Evolutionary conservation across 2,888 invertebrate genomes (phyloP).

Genomic region (Siphonodentalium dalli): DNA sequence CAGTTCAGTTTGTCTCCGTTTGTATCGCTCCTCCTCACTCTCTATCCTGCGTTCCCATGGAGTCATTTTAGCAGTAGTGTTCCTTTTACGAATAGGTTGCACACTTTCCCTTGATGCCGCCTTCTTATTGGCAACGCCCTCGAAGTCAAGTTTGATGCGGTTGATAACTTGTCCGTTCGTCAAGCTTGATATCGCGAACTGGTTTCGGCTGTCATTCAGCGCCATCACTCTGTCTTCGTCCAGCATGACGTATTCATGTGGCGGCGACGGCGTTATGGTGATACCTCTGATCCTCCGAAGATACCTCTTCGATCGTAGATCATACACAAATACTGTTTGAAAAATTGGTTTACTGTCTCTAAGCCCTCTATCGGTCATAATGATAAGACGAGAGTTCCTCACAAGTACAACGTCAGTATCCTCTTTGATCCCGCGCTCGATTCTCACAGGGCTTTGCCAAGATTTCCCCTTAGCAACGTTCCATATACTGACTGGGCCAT

Average conservation of each 20-base stretch:
- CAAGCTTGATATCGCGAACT: slow-evolving; percentile 60
- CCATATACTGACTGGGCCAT: slow-evolving; percentile 60
- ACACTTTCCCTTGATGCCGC: slow-evolving; percentile 23
- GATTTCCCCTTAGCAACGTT: slow-evolving; percentile 55
- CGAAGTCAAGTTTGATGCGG: slow-evolving; percentile 53
- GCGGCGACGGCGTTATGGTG: slow-evolving; percentile 55
- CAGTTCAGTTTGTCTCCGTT: slow-evolving; percentile 42
- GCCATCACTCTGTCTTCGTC: slow-evolving; percentile 56
- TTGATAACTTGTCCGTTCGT: slow-evolving; percentile 48
- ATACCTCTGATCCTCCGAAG: slow-evolving; percentile 49
- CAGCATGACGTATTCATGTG: slow-evolving; percentile 58
- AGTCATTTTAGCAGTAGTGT: slow-evolving; percentile 49
- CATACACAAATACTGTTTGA: slow-evolving; percentile 54
- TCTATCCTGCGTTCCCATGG: slow-evolving; percentile 59
- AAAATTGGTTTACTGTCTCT: slow-evolving; percentile 53
- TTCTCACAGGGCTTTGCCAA: slow-evolving; percentile 46
- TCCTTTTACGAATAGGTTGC: slow-evolving; percentile 28
- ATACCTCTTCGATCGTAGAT: slow-evolving; percentile 52
- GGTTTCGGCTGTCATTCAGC: slow-evolving; percentile 55
- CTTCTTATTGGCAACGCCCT: slow-evolving; percentile 34
- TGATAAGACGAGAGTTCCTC: slow-evolving; percentile 50
- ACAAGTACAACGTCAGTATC: slow-evolving; percentile 54
- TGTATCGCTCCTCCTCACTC: slow-evolving; percentile 38
- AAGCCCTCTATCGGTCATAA: slow-evolving; percentile 56
- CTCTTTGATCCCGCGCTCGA: slow-evolving; percentile 55